Evolutionary conservation across 2,797 vertebrate species (phyloP).

Genomic region (Acropternis orthonyx): DNA sequence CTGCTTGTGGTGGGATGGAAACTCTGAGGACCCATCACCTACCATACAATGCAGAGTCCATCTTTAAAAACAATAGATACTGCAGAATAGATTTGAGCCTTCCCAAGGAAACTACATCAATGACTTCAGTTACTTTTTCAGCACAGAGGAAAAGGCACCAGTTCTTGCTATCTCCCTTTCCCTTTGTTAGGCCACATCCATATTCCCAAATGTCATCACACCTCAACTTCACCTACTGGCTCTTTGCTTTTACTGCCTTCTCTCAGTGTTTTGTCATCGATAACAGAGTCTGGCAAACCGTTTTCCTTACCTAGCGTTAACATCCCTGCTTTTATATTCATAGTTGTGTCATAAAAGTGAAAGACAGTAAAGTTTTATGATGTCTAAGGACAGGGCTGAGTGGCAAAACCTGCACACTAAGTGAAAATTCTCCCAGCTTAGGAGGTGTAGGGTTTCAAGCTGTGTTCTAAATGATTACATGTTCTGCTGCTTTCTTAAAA

Average conservation of each 20-base stretch:
- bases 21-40: not conserved
- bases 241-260: not conserved
- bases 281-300: conserved; percentile 11
- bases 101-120: not conserved
- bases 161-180: not conserved
- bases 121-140: not conserved
- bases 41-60: rapidly evolving
- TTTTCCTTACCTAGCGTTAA: not conserved
- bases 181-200: not conserved
- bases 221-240: conserved; percentile 1
- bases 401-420: not conserved
- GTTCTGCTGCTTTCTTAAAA: not conserved
- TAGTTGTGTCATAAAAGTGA: not conserved
- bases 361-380: not conserved
- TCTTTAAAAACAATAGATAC: not conserved
- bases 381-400: not conserved
- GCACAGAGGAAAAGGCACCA: not conserved
- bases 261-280: not conserved
- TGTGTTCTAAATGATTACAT: not conserved
- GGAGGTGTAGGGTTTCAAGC: not conserved
- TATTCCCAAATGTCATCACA: not conserved
- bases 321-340: not conserved
- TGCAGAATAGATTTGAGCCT: not conserved
- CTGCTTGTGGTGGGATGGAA: not conserved
- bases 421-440: not conserved